Base-by-base conservation (phyloP, 2,888 invertebrate genomes). In the Graphium colonna region DNA sequence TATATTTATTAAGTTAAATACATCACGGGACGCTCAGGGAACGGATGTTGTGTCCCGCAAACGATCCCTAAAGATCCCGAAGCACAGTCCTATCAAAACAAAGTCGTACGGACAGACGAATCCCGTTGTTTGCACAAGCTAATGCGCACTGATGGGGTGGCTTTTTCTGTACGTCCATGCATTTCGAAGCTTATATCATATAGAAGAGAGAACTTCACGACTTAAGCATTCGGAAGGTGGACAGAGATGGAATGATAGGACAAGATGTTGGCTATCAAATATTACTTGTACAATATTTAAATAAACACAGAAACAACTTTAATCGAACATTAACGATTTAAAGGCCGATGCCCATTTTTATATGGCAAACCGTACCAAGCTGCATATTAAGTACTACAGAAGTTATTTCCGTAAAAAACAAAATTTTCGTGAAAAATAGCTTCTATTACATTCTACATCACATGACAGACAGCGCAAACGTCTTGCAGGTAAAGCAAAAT, bases 1-100 rank as follows among this genome's bases (percentile, higher is more conserved):
- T n/a, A n/a, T n/a, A n/a, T 5, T 2, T 21, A 21, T 21, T 21
- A 31, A 31, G 4, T 31, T 31, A 1, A 40, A 40, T 12, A 42
- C 10, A 12, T 28, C 31, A 44, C 13, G 28, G 1, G 28, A 2
- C 13, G 15, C 28, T 31, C 44, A 21, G 12, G 40, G 15, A 47
- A 38, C 46, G 41, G 47, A 52, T 36, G 52, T 42, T 13, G 12
- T 12, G 21, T 21, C 8, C 15, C 36, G 15, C 33, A 51, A 45
- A 53, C 39, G 39, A 46, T 41, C 18, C 13, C 9, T n/a, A 44
- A 45, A 15, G 49, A 45, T n/a, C 21, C 38, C 5, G 8, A 13
- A 15, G 33, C 21, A 17, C 15, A 41, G 50, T 65, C 68, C 68
- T 68, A 66, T 62, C 58, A 66, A 57, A 52, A 57, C 21, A 21